phyloP scores from a whole-genome alignment of 2,888 invertebrate species.

The Cephus pulcher region DNA sequence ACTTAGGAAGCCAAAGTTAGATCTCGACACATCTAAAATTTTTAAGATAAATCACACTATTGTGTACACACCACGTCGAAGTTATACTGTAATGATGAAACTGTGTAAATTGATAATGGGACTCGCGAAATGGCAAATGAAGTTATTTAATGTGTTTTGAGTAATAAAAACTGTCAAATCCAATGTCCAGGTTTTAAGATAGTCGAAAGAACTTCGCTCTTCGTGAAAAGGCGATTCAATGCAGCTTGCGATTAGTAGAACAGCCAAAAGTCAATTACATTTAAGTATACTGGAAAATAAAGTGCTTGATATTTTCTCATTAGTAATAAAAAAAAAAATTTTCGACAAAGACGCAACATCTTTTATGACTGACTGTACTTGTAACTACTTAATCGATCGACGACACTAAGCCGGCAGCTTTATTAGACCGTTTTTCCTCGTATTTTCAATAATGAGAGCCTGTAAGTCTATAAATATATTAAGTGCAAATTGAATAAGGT shows the following conservation, averaged over 20 bases:
- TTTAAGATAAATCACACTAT: not conserved
- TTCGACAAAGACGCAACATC: too few species aligned
- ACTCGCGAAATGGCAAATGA: not conserved
- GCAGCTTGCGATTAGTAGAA: not conserved
- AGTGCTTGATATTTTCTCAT: not conserved
- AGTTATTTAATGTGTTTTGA: not conserved
- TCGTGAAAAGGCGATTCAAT: not conserved
- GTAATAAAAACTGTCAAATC: not conserved
- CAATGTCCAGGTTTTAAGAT: not conserved
- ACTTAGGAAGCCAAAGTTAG: not conserved
- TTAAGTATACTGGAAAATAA: not conserved
- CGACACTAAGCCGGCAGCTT: not conserved
- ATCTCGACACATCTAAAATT: not conserved
- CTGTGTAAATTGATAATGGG: slow-evolving; percentile 13
- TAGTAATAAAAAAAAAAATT: not conserved
- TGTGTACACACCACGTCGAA: slow-evolving; percentile 3
- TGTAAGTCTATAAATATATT: not conserved
- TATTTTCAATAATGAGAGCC: not conserved
- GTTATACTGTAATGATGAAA: slow-evolving; percentile 11
- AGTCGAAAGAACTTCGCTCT: not conserved
- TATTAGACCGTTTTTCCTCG: not conserved
- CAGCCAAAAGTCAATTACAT: not conserved
- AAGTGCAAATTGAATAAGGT: not conserved
- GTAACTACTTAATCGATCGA: not conserved
- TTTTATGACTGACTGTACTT: not conserved